Evolutionary conservation across 2,888 invertebrate genomes (phyloP).

Genomic region (Stomorhina lunata): DNA sequence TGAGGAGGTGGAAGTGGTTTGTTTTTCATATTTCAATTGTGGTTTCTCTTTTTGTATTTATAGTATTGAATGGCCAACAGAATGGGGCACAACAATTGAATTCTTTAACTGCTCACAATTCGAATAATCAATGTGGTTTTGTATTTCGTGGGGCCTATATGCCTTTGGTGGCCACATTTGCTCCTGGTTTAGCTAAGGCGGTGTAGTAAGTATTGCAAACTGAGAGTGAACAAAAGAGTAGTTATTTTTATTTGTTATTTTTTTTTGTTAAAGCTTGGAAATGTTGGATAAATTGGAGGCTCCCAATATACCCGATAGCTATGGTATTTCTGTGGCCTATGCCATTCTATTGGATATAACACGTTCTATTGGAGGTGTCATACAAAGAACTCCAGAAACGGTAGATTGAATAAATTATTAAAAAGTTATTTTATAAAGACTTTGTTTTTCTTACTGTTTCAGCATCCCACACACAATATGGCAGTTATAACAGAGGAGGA

Average conservation of each 20-base stretch:
- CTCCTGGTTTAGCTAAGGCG: slow-evolving; percentile 92
- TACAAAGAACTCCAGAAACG: slow-evolving; percentile 81
- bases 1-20: background rate
- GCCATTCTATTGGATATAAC: slow-evolving; percentile 96
- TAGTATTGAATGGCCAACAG: slow-evolving; percentile 73
- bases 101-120: slow-evolving; percentile 80
- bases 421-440: background rate
- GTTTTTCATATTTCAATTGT: background rate
- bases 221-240: background rate
- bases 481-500: slow-evolving; percentile 75
- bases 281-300: slow-evolving; percentile 98
- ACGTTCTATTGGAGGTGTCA: slow-evolving; percentile 88
- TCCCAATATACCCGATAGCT: slow-evolving; percentile 96
- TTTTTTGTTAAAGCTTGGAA: slow-evolving; percentile 89
- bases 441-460: background rate
- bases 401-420: slow-evolving; percentile 44
- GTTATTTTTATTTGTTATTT: background rate
- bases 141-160: slow-evolving; percentile 95
- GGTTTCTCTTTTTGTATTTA: background rate
- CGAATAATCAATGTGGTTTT: slow-evolving; percentile 84
- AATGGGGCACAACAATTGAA: slow-evolving; percentile 72
- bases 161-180: slow-evolving; percentile 91
- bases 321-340: slow-evolving; percentile 97
- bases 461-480: slow-evolving; percentile 73
- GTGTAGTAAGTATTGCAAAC: slow-evolving; percentile 93